Evolutionary conservation across 2,888 invertebrate genomes (phyloP).

Genomic region (Trissonchulus latispiculum): DNA sequence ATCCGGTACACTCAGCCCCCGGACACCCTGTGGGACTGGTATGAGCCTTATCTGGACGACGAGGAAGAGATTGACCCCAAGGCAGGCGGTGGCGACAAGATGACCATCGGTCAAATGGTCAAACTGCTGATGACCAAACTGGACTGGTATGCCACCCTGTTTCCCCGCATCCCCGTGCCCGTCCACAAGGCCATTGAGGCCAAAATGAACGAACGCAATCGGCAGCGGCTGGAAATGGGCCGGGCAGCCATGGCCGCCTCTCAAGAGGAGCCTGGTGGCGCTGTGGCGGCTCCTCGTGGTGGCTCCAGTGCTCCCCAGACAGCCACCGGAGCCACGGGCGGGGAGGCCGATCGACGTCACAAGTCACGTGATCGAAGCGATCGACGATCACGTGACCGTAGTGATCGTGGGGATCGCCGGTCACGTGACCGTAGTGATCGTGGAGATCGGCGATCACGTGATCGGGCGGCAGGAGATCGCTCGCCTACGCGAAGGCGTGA

Average conservation of each 20-base stretch:
- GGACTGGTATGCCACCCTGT: slow-evolving; percentile 97
- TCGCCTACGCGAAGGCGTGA: too few species aligned
- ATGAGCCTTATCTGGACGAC: slow-evolving; percentile 62
- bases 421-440: too few species aligned
- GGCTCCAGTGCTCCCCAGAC: too few species aligned
- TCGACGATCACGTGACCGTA: neutral
- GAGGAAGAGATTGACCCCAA: slow-evolving; percentile 68
- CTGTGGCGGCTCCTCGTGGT: too few species aligned
- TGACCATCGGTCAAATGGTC: slow-evolving; percentile 82
- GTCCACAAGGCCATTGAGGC: slow-evolving; percentile 53
- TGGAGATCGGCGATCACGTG: neutral
- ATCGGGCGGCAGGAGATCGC: neutral
- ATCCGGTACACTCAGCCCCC: slow-evolving; percentile 88
- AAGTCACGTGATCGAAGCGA: neutral
- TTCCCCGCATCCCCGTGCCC: slow-evolving; percentile 95
- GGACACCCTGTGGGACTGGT: slow-evolving; percentile 89
- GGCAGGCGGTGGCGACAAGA: slow-evolving; percentile 86
- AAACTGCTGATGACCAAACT: slow-evolving; percentile 85
- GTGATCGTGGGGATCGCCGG: too few species aligned
- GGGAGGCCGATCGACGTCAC: neutral
- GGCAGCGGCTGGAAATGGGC: neutral
- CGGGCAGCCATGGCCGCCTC: neutral
- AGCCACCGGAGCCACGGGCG: too few species aligned
- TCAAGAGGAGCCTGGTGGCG: neutral
- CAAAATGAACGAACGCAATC: neutral